These are phyloP conservation scores for Struthio camelus DNA, from an alignment of 2,113 vertebrate species.

Conservation along the genomic window DNA sequence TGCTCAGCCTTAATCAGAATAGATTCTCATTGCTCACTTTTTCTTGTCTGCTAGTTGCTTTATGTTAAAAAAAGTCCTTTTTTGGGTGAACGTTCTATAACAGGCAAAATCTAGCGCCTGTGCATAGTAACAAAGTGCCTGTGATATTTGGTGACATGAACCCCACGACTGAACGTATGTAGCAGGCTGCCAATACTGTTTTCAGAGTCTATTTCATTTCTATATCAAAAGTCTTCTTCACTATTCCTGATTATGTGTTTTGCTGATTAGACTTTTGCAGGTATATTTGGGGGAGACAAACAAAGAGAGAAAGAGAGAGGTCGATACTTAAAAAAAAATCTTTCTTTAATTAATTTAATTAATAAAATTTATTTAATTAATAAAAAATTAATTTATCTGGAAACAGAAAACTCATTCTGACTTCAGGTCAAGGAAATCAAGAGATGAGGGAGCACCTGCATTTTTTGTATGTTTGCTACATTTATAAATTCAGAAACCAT, in stretches of 20 bases:
- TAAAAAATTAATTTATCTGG: neutral
- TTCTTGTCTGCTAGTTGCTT: neutral
- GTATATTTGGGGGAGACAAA: neutral
- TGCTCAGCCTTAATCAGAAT: neutral
- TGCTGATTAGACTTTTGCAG: neutral
- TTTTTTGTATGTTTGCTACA: neutral
- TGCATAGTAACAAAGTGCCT: neutral
- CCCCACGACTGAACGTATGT: rapidly evolving
- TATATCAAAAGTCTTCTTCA: neutral
- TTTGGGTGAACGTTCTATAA: neutral
- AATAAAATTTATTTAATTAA: too few relatives aligned
- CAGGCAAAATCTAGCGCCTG: neutral
- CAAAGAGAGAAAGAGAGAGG: neutral
- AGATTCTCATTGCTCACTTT: neutral
- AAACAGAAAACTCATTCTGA: neutral
- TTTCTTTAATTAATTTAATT: too few relatives aligned
- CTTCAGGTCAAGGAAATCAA: neutral
- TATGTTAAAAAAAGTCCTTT: neutral
- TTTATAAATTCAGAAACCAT: neutral
- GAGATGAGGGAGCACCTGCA: neutral
- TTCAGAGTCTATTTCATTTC: neutral
- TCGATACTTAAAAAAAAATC: neutral
- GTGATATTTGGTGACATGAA: neutral
- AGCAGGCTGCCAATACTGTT: neutral
- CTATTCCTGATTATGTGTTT: neutral